phyloP scores from a whole-genome alignment of 2,797 vertebrate species.

The Rhyacichthys aspro region DNA sequence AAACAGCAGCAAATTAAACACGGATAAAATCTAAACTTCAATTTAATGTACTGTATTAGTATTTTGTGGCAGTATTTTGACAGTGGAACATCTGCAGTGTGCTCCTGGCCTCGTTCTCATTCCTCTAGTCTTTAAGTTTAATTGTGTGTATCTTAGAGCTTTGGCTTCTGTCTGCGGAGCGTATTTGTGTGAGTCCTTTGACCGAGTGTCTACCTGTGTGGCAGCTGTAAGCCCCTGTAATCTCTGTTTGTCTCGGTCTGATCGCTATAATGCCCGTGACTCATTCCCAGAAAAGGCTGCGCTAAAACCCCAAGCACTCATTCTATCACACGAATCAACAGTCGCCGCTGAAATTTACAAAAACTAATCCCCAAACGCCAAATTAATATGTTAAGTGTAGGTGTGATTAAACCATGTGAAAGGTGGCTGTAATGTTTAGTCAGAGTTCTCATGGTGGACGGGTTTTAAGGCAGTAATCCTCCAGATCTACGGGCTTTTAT shows the following conservation, averaged over 20 bases:
- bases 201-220: constrained; percentile 75
- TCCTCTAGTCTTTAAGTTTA: constrained; percentile 42
- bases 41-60: no score
- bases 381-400: constrained; percentile 75
- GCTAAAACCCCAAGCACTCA: constrained; percentile 61
- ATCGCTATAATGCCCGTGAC: constrained; percentile 70
- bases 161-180: constrained; percentile 51
- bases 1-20: no score
- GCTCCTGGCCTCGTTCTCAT: constrained; percentile 29
- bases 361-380: constrained; percentile 66
- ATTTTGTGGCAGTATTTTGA: no score
- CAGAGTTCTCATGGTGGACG: constrained; percentile 43
- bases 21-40: no score
- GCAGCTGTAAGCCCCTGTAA: constrained; percentile 67
- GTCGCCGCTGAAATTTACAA: constrained; percentile 60
- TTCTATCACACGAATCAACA: constrained; percentile 64
- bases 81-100: constrained; percentile 22
- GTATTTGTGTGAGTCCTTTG: constrained; percentile 39
- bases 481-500: constrained; percentile 38
- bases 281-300: constrained; percentile 62
- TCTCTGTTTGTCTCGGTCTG: constrained; percentile 78
- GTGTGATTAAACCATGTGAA: constrained; percentile 62
- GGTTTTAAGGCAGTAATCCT: constrained; percentile 51
- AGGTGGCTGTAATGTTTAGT: constrained; percentile 47
- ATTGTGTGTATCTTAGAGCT: constrained; percentile 55